These are phyloP conservation scores for Chloebia gouldiae DNA, from an alignment of 2,113 vertebrate species.

Conservation along the genomic window DNA sequence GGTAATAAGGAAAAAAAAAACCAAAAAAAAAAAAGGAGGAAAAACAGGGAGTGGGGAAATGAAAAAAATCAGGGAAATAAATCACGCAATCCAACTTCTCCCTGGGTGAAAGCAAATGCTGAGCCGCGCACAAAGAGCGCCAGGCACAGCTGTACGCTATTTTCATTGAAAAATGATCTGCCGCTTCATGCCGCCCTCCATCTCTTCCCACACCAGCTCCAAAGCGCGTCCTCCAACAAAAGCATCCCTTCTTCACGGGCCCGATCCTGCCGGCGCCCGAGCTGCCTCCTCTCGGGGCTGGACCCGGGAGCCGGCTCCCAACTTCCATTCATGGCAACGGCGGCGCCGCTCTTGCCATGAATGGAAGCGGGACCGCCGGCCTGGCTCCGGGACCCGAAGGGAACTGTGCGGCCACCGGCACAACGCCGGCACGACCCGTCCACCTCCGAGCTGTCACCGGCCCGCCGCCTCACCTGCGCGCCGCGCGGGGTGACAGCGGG, in stretches of 20 bases:
- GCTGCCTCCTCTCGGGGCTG: background rate
- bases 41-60: fast-evolving
- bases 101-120: constrained; percentile 46
- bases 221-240: constrained; percentile 19
- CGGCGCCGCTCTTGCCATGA: constrained; percentile 12
- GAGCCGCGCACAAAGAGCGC: constrained; percentile 51
- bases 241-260: background rate
- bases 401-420: background rate
- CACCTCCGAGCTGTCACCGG: background rate
- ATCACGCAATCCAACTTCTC: constrained; percentile 36
- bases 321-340: constrained; percentile 47
- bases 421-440: background rate
- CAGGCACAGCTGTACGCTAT: constrained; percentile 55
- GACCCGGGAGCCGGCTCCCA: background rate
- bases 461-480: background rate
- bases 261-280: background rate
- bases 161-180: constrained; percentile 52
- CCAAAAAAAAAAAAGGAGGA: no score
- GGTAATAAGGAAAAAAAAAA: background rate
- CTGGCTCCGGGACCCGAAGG: background rate
- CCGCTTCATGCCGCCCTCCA: constrained; percentile 22
- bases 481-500: background rate
- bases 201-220: background rate
- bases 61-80: background rate
- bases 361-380: constrained; percentile 19